These are phyloP conservation scores for Platysteira castanea DNA, from an alignment of 2,113 vertebrate genomes.

Conservation along the genomic window DNA sequence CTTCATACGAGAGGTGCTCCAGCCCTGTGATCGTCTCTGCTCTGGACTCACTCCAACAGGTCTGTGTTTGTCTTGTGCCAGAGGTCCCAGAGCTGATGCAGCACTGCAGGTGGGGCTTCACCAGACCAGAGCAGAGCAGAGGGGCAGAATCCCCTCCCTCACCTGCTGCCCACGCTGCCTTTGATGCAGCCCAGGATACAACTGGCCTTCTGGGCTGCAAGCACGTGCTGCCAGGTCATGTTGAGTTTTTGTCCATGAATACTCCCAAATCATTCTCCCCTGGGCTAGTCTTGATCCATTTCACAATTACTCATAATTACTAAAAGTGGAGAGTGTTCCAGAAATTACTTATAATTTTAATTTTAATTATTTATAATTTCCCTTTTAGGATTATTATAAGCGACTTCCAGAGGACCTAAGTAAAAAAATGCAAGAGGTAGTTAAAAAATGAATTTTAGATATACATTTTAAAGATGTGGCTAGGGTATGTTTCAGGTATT, in stretches of 20 bases:
- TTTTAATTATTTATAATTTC: background rate
- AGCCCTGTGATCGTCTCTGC: background rate
- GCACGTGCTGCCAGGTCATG: background rate
- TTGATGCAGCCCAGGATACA: background rate
- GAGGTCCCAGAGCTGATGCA: background rate
- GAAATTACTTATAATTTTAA: background rate
- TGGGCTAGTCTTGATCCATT: background rate
- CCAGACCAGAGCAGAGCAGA: background rate
- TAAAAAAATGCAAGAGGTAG: background rate
- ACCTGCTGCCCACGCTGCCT: fast-evolving
- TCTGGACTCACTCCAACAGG: background rate
- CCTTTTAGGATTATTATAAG: background rate
- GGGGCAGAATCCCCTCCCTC: background rate
- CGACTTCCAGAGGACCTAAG: background rate
- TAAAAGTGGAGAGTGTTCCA: background rate
- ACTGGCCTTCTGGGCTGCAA: background rate
- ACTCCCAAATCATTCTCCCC: background rate
- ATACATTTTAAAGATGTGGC: background rate
- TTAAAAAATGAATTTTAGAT: background rate
- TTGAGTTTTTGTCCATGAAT: background rate
- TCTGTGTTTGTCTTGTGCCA: background rate
- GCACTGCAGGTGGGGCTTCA: background rate
- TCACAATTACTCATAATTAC: background rate
- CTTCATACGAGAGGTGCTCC: fast-evolving
- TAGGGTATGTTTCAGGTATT: background rate